Evolutionary conservation across 1,140 invertebrate genomes (phyloP).

Genomic region (Drosophila chauvacae): DNA sequence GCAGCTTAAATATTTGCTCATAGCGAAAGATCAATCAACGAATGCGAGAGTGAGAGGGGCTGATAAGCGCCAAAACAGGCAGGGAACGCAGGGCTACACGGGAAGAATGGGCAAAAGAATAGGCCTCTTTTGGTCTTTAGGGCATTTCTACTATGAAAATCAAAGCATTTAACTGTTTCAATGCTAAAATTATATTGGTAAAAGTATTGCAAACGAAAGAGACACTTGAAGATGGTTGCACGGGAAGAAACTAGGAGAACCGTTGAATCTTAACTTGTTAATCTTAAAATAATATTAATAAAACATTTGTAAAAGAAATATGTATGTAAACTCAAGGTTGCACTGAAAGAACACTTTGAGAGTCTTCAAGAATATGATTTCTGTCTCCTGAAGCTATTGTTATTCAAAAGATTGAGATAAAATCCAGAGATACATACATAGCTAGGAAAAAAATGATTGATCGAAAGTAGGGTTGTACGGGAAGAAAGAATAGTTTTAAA

Average conservation of each 20-base stretch:
- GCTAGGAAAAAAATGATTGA: too few species aligned
- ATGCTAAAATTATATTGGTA: neutral
- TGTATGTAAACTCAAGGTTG: neutral
- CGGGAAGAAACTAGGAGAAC: too few species aligned
- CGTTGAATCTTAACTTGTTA: too few species aligned
- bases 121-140: neutral
- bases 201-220: too few species aligned
- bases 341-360: neutral
- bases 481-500: too few species aligned
- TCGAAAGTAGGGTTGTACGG: too few species aligned
- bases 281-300: neutral
- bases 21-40: constrained; percentile 78
- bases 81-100: constrained; percentile 20
- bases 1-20: constrained; percentile 69
- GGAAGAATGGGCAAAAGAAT: neutral
- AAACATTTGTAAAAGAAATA: too few species aligned
- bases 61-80: constrained; percentile 2
- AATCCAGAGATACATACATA: too few species aligned
- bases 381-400: neutral
- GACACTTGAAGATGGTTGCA: neutral
- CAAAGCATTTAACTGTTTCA: too few species aligned
- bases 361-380: neutral
- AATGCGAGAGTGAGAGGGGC: constrained; percentile 8
- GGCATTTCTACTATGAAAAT: neutral
- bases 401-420: too few species aligned